phyloP scores from a whole-genome alignment of 2,888 invertebrate species.

The Gymnocheta viridis region DNA sequence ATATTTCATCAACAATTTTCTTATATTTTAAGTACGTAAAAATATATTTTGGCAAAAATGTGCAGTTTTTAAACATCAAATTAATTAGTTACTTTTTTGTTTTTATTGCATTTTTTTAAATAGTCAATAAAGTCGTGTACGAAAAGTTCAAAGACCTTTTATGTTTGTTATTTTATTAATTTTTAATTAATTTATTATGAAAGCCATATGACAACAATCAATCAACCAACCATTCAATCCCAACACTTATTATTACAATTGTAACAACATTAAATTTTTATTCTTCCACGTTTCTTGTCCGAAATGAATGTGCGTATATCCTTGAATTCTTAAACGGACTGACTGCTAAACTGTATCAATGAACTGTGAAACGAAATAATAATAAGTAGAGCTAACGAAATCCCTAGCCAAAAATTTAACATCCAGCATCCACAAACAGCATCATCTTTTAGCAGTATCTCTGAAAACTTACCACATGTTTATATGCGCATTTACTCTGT shows the following conservation, averaged over 20 bases:
- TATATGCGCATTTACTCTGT: background rate
- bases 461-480: slow-evolving; percentile 11
- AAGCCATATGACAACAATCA: background rate
- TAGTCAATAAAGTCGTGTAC: no score
- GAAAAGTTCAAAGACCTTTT: no score
- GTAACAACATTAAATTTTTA: background rate
- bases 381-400: background rate
- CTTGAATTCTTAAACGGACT: slow-evolving; percentile 66
- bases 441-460: slow-evolving; percentile 20
- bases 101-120: background rate
- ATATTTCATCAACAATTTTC: no score
- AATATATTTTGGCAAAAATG: no score
- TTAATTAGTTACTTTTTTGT: no score
- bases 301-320: slow-evolving; percentile 61
- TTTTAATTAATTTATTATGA: slow-evolving; percentile 28
- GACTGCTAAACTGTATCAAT: slow-evolving; percentile 49
- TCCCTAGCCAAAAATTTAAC: slow-evolving; percentile 25
- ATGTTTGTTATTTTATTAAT: background rate
- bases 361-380: slow-evolving; percentile 33
- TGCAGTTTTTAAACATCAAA: no score
- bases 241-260: background rate
- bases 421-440: slow-evolving; percentile 55
- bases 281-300: slow-evolving; percentile 39
- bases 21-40: no score
- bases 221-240: background rate